Percentiles rank a stretch among this genome's conserved stretches.
These are phyloP conservation scores for Eurytemora carolleeae DNA, from an alignment of 1,140 invertebrate genomes.

Conservation along the genomic window DNA sequence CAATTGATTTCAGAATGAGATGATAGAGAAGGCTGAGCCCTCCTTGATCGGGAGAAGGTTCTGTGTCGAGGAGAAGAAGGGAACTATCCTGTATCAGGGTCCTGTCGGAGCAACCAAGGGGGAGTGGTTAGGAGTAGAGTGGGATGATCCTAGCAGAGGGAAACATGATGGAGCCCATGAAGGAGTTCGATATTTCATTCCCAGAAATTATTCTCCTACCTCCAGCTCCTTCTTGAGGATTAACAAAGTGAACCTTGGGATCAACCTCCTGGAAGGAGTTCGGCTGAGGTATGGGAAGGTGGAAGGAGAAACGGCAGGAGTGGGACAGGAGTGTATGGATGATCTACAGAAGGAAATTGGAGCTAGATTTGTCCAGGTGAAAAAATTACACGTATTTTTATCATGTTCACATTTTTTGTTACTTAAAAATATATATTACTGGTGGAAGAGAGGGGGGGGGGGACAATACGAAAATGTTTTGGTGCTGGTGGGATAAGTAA, in stretches of 20 bases:
- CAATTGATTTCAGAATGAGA: no score
- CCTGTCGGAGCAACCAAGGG: conserved; percentile 34
- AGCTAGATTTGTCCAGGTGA: background rate
- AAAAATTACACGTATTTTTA: no score
- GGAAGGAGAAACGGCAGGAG: conserved; percentile 27
- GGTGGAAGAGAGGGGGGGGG: no score
- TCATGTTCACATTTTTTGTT: no score
- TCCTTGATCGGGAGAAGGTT: no score
- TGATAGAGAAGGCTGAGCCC: no score
- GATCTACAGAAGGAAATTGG: background rate
- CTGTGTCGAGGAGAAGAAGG: conserved; percentile 33
- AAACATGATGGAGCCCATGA: conserved; percentile 74
- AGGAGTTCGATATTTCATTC: conserved; percentile 56
- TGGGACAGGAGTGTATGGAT: conserved; percentile 32
- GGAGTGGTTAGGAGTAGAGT: conserved; percentile 72
- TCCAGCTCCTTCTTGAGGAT: conserved; percentile 65
- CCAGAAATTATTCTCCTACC: conserved; percentile 33
- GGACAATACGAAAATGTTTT: no score
- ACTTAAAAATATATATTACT: no score
- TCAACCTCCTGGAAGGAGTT: conserved; percentile 47
- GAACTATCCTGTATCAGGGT: conserved; percentile 38
- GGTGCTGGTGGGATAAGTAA: no score
- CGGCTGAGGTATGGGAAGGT: conserved; percentile 44
- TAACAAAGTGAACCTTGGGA: conserved; percentile 49
- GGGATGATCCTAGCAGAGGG: conserved; percentile 65